Percentiles rank a stretch among this genome's conserved stretches.
Evolutionary conservation across 2,888 invertebrate genomes (phyloP).

Genomic region (Isoperla grammatica): DNA sequence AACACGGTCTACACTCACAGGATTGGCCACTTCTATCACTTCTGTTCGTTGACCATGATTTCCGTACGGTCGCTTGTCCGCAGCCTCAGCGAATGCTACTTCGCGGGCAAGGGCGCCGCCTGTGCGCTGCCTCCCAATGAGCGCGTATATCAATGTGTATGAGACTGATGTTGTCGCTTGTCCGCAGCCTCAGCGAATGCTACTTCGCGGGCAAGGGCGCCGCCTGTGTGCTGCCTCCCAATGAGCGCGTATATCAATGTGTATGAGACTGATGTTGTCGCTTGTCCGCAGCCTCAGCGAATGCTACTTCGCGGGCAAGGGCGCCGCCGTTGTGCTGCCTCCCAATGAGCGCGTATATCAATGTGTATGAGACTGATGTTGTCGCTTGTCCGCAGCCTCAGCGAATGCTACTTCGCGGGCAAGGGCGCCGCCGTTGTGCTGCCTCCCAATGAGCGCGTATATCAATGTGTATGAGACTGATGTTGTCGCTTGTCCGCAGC

Average conservation of each 20-base stretch:
- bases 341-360: constrained; percentile 68
- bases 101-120: constrained; percentile 93
- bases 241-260: constrained; percentile 69
- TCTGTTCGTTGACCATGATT: no score
- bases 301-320: constrained; percentile 95
- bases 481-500: no score
- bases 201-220: constrained; percentile 96
- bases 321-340: constrained; percentile 88
- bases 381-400: constrained; percentile 62
- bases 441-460: constrained; percentile 70
- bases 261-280: no score
- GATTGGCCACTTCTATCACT: no score
- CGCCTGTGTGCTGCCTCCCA: constrained; percentile 81
- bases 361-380: no score
- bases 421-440: constrained; percentile 92
- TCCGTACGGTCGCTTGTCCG: constrained; percentile 44
- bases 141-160: no score
- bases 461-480: no score
- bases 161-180: constrained; percentile 38
- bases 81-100: constrained; percentile 94
- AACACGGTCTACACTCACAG: no score
- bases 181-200: constrained; percentile 88
- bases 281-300: constrained; percentile 78
- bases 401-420: constrained; percentile 96
- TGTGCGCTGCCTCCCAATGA: constrained; percentile 81